These are phyloP conservation scores for Acrocephalus arundinaceus DNA, from an alignment of 2,113 vertebrate genomes.

Conservation along the genomic window DNA sequence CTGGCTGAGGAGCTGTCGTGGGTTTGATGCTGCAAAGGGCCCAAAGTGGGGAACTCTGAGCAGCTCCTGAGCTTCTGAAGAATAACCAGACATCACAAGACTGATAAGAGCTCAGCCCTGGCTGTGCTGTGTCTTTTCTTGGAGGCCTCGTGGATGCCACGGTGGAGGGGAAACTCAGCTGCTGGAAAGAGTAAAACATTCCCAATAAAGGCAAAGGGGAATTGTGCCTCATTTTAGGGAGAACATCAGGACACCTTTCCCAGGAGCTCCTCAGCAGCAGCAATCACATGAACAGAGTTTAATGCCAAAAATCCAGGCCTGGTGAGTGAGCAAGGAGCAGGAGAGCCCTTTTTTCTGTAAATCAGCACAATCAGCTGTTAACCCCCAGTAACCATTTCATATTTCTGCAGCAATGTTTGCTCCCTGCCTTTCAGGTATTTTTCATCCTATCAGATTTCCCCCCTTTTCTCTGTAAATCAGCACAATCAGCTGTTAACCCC, in stretches of 20 bases:
- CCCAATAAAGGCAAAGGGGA: not conserved
- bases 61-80: not conserved
- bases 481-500: not conserved
- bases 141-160: not conserved
- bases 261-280: not conserved
- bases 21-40: not conserved
- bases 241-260: not conserved
- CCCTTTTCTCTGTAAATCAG: not conserved
- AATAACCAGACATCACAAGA: not conserved
- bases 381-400: not conserved
- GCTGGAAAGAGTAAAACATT: not conserved
- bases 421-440: not conserved
- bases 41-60: not conserved
- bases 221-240: not conserved
- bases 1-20: not conserved
- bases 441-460: not conserved
- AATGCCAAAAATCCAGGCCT: not conserved
- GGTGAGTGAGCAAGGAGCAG: not conserved
- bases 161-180: not conserved
- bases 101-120: not conserved
- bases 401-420: not conserved
- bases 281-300: rapidly evolving
- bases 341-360: not conserved
- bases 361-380: not conserved
- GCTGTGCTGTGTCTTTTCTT: not conserved